Evolutionary conservation across 2,797 vertebrate genomes (phyloP), one percentile per base, ranked within the genome.

Genomic region (Anas flavirostris): DNA sequence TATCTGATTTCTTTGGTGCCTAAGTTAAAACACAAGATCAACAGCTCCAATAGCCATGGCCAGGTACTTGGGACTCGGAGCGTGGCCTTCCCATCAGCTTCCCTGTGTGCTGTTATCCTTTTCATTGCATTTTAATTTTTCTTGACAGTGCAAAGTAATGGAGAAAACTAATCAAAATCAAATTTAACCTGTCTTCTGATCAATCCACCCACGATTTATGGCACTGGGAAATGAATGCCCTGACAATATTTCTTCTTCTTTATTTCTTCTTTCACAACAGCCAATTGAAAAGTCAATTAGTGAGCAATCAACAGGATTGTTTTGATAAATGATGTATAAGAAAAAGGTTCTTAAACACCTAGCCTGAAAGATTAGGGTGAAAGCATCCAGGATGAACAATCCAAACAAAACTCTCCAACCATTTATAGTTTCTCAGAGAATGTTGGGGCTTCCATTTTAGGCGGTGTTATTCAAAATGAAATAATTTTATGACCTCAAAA

Each of bases 171-270:
- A 52, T 16, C 70, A 79, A 48, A 60, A 10, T 48, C 63, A 82
- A 48, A 29, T 3, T 29, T 68, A 88, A 86, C 69, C 52, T 70
- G 29, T 67, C 92, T 94, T 80, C 77, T 64, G 53, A 67, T 90
- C 77, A 92, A 82, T 86, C 64, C 7, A 2, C 63, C 44, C 48
- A 72, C 91, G 86, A 86, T 88, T 90, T 86, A 92, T 64, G 74
- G 41, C 26, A 6, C 4, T 92, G 56, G 56, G 70, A 92, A 94
- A 88, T 14, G 0, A 95, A 50, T 50, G 37, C 56, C 52, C 56
- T 90, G 90, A 74, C 94, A 90, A 52, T 94, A 79, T 86, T 94
- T 88, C 60, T 84, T 86, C 70, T 63, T 28, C 91, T 76, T 86
- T 84, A 82, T 68, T 79, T 86, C 74, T 19, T 58, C 48, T 93